Evolutionary conservation across 2,888 invertebrate species (phyloP).

Genomic region (Nephrotoma guestfalica): DNA sequence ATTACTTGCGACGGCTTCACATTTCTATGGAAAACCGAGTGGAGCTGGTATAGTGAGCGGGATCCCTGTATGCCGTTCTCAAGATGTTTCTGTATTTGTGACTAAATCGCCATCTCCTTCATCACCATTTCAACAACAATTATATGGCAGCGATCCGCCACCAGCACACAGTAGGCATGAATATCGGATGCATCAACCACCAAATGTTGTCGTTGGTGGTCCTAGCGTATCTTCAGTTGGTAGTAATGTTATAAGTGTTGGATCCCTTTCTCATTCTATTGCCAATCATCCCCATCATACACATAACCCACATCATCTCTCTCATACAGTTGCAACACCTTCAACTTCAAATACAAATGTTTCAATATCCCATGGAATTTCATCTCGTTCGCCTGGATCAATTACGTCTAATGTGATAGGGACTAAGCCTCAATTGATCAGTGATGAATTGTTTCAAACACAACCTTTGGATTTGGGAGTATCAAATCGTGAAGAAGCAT

Average conservation of each 20-base stretch:
- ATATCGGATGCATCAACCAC: constrained; percentile 32
- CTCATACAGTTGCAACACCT: constrained; percentile 8
- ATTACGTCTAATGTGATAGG: constrained; percentile 34
- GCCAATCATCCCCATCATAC: constrained; percentile 34
- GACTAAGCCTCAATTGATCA: constrained; percentile 16
- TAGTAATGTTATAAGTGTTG: not conserved
- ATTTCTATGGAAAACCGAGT: constrained; percentile 19
- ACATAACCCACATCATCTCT: constrained; percentile 23
- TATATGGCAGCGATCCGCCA: constrained; percentile 37
- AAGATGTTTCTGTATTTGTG: constrained; percentile 25
- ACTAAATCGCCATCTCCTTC: constrained; percentile 38
- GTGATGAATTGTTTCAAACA: constrained; percentile 41
- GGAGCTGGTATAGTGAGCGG: constrained; percentile 41
- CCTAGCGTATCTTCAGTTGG: not conserved
- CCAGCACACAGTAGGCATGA: constrained; percentile 39
- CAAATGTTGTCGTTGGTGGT: constrained; percentile 4
- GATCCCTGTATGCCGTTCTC: constrained; percentile 37
- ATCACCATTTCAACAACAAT: constrained; percentile 16
- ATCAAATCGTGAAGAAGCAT: constrained; percentile 15
- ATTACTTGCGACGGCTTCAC: constrained; percentile 51
- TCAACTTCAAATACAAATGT: not conserved
- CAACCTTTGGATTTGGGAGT: constrained; percentile 67
- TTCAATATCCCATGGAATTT: not conserved
- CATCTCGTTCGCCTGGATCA: constrained; percentile 15
- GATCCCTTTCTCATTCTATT: constrained; percentile 27